A percentile compares a stretch with the other conserved stretches of the same genome.
Conservation (phyloP, 2,888 invertebrate species). For the Ommatoiulus sabulosus region DNA sequence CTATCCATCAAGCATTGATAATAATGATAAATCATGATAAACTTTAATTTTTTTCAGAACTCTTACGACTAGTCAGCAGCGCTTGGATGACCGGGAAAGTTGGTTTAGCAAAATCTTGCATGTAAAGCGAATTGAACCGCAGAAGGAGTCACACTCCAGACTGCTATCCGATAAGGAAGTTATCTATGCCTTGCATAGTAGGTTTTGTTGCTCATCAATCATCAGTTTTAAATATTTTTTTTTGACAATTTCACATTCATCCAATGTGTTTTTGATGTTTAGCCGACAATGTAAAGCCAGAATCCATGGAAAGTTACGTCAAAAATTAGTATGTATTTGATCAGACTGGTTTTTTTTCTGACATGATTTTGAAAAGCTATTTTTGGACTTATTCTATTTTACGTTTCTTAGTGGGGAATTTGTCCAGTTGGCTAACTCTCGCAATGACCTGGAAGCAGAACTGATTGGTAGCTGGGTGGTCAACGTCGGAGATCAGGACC, state of each 20-base stretch:
- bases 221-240: no score
- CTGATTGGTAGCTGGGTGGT: constrained; percentile 97
- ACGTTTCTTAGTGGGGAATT: constrained; percentile 64
- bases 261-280: constrained; percentile 59
- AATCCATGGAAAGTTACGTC: constrained; percentile 86
- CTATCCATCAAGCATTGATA: no score
- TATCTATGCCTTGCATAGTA: constrained; percentile 91
- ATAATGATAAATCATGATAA: no score
- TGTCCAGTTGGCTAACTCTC: constrained; percentile 62
- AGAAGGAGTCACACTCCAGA: constrained; percentile 95
- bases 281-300: constrained; percentile 92
- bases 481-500: constrained; percentile 96
- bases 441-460: constrained; percentile 78
- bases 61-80: not conserved
- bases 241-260: no score
- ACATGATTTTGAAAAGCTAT: no score
- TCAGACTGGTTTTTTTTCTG: not conserved
- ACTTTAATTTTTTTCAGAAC: not conserved
- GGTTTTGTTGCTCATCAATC: no score
- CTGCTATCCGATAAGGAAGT: constrained; percentile 96
- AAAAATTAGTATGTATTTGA: constrained; percentile 84
- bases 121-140: constrained; percentile 91
- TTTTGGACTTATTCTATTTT: no score
- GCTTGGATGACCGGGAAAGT: constrained; percentile 72
- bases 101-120: constrained; percentile 87